Evolutionary conservation across 2,888 invertebrate species (phyloP).

Genomic region (Cryptops parisi): DNA sequence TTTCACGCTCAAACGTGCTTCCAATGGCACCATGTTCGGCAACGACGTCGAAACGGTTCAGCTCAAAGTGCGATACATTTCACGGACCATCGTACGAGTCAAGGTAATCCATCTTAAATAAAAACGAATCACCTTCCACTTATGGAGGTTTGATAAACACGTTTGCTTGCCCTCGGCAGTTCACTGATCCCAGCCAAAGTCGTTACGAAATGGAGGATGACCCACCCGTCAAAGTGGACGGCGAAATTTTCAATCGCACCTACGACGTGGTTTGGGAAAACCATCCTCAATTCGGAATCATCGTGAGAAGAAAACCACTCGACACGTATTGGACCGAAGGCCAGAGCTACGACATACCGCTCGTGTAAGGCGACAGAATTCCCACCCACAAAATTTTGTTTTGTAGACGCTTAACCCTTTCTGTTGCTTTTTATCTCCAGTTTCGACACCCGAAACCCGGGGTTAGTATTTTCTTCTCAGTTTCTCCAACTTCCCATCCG

Average conservation of each 20-base stretch:
- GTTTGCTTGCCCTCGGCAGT: conserved; percentile 3
- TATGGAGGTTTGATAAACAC: no score
- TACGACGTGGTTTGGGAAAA: not conserved
- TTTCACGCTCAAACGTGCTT: not conserved
- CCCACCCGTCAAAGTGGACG: not conserved
- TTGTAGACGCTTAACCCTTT: no score
- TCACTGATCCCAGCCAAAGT: not conserved
- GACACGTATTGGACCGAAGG: conserved; percentile 2
- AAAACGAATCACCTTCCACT: no score
- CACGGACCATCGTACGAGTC: conserved; percentile 10
- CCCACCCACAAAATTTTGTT: no score
- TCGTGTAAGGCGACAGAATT: conserved; percentile 3
- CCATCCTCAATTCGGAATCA: conserved; percentile 2
- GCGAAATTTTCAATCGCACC: not conserved
- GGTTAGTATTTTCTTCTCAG: conserved; percentile 57
- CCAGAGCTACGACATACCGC: not conserved
- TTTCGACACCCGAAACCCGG: conserved; percentile 47
- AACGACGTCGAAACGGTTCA: conserved; percentile 10
- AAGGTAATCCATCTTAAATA: no score
- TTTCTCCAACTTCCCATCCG: conserved; percentile 51
- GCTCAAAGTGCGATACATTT: conserved; percentile 11
- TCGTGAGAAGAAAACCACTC: not conserved
- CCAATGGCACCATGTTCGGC: conserved; percentile 10
- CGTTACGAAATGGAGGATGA: conserved; percentile 27
- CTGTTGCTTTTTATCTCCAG: conserved; percentile 36